Base-by-base conservation (phyloP, 2,797 vertebrate species). In the Coreius guichenoti region DNA sequence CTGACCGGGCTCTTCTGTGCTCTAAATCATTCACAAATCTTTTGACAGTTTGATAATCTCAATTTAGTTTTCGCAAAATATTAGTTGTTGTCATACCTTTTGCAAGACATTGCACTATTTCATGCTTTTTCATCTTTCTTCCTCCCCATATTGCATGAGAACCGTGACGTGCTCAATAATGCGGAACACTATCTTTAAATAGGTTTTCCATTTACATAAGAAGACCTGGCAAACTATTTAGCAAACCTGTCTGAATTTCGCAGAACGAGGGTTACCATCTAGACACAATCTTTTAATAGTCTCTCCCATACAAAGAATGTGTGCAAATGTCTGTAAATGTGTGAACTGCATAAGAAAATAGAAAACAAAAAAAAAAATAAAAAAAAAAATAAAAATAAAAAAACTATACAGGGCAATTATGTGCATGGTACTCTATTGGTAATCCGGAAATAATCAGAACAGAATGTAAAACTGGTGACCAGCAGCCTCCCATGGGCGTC, bases 391-490 rank as follows among this genome's bases (percentile, higher is more conserved):
- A 36, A 61, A 61, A 76, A 56, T 33, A 21, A 36, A 36, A 36
- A 36, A 36, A 0, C 4, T 56, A 76, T 23, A 76, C 21, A 39
- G 54, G 23, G 14, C 21, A 56, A 58, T 11, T 58, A 23, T 56
- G 51, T 43, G 33, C 13, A 39, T 56, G 21, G 5, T 21, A 26
- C 12, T 78, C 33, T 54, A 5, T 63, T 78, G 56, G 16, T 63
- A 45, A 63, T 45, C 13, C 8, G n/a, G 1, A 17, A 26, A 29
- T 14, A 29, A 43, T 43, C 23, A 7, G 56, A 80, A 67, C 26
- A 33, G 78, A 67, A 45, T 79, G n/a, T 63, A 26, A 67, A 67
- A 68, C 26, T 78, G 43, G 58, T 49, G 63, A 51, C 45, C 45
- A 65, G 26, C 43, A 47, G 61, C 17, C 11, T 80, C 61, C 21